These are phyloP conservation scores for Hippolais icterina DNA, from an alignment of 2,113 vertebrate genomes.

Conservation along the genomic window DNA sequence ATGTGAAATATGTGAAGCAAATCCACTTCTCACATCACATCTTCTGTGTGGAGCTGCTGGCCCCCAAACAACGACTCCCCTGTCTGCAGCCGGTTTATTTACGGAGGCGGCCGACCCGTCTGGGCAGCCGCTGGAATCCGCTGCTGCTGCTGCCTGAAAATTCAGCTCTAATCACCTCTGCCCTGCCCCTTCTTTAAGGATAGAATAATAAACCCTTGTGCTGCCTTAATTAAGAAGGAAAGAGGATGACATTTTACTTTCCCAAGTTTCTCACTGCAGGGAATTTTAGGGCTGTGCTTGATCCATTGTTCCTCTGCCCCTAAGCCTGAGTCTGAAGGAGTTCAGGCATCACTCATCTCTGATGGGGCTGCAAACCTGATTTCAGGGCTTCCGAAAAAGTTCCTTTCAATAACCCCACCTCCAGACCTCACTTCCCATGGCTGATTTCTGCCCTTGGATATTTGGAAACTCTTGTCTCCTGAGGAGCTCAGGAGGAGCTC, in stretches of 20 bases:
- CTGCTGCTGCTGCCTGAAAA: neutral
- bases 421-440: neutral
- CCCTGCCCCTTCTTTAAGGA: neutral
- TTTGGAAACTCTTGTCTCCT: neutral
- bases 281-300: neutral
- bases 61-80: neutral
- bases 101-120: accelerated
- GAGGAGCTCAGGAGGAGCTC: neutral
- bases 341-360: neutral
- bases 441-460: neutral
- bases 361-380: neutral
- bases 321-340: neutral
- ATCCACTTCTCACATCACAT: neutral
- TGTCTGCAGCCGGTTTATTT: constrained; percentile 27
- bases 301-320: neutral
- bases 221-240: neutral
- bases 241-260: neutral
- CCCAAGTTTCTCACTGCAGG: neutral
- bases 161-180: neutral
- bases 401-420: neutral
- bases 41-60: neutral
- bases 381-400: neutral
- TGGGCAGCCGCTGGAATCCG: neutral
- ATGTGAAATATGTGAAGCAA: neutral
- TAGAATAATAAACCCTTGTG: neutral